Percentiles rank a stretch among this genome's conserved stretches.
phyloP scores from a whole-genome alignment of 2,888 invertebrate species.

The Ametastegia equiseti region DNA sequence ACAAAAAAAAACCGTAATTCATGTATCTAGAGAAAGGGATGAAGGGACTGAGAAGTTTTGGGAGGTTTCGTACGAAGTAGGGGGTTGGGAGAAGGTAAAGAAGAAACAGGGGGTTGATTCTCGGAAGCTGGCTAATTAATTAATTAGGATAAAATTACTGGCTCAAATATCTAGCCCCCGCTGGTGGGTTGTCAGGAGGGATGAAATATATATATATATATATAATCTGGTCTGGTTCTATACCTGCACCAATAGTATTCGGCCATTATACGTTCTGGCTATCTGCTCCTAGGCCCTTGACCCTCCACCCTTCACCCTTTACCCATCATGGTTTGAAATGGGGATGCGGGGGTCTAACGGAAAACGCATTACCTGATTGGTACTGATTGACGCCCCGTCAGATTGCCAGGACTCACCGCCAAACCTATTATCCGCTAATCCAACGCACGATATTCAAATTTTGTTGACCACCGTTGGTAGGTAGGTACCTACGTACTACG shows the following conservation, averaged over 20 bases:
- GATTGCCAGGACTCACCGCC: constrained; percentile 70
- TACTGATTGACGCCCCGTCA: constrained; percentile 73
- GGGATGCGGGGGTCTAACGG: too few relatives aligned
- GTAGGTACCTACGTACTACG: background rate
- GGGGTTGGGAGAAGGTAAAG: too few relatives aligned
- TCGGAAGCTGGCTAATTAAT: background rate
- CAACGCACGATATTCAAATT: constrained; percentile 44
- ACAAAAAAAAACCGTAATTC: too few relatives aligned
- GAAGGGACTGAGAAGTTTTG: too few relatives aligned
- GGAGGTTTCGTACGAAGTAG: too few relatives aligned
- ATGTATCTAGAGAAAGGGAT: too few relatives aligned
- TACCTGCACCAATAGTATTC: too few relatives aligned
- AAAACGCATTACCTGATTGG: constrained; percentile 71
- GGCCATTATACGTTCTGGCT: too few relatives aligned
- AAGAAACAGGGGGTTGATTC: too few relatives aligned
- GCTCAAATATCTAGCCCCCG: background rate
- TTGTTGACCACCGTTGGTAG: constrained; percentile 19
- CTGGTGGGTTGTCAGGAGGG: constrained; percentile 48
- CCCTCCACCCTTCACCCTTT: too few relatives aligned
- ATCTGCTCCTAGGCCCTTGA: too few relatives aligned
- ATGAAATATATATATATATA: constrained; percentile 44
- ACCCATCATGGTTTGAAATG: too few relatives aligned
- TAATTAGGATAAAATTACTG: background rate
- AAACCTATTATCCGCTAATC: constrained; percentile 71
- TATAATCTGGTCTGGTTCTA: constrained; percentile 50